Percentiles rank a stretch among this genome's conserved stretches.
These are phyloP conservation scores for Polyommatus icarus DNA, from an alignment of 2,888 invertebrate species.

Conservation along the genomic window DNA sequence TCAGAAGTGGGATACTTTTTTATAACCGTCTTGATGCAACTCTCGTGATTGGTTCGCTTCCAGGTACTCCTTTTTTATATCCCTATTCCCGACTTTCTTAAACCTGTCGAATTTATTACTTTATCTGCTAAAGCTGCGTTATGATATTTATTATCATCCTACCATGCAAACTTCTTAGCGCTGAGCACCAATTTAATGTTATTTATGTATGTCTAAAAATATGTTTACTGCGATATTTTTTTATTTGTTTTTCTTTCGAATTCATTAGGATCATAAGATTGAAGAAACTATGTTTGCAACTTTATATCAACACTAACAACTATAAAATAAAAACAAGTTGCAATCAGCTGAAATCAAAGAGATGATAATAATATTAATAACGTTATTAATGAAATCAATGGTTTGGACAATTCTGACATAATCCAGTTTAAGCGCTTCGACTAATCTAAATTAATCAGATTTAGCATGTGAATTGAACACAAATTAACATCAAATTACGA, in stretches of 20 bases:
- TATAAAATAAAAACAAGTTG: not conserved
- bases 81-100: conserved; percentile 39
- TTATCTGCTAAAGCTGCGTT: conserved; percentile 11
- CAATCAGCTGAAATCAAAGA: not conserved
- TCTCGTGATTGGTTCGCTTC: conserved; percentile 27
- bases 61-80: conserved; percentile 42
- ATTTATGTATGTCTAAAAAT: conserved; percentile 16
- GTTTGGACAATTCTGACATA: conserved; percentile 10
- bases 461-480: conserved; percentile 18
- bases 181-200: conserved; percentile 1
- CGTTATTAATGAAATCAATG: conserved; percentile 17
- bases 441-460: conserved; percentile 21
- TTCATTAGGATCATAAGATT: not conserved
- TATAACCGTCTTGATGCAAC: conserved; percentile 29
- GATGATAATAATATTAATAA: not conserved
- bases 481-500: conserved; percentile 12
- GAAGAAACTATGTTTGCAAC: not conserved
- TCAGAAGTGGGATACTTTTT: conserved; percentile 28
- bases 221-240: conserved; percentile 4
- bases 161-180: conserved; percentile 16
- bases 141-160: conserved; percentile 20
- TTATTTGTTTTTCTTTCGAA: not conserved
- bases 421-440: conserved; percentile 17
- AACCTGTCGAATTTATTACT: conserved; percentile 34
- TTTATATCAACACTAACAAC: not conserved